Percentiles rank a stretch among this genome's conserved stretches.
Conservation (phyloP, 2,797 vertebrate species). For the Myotis myotis region DNA sequence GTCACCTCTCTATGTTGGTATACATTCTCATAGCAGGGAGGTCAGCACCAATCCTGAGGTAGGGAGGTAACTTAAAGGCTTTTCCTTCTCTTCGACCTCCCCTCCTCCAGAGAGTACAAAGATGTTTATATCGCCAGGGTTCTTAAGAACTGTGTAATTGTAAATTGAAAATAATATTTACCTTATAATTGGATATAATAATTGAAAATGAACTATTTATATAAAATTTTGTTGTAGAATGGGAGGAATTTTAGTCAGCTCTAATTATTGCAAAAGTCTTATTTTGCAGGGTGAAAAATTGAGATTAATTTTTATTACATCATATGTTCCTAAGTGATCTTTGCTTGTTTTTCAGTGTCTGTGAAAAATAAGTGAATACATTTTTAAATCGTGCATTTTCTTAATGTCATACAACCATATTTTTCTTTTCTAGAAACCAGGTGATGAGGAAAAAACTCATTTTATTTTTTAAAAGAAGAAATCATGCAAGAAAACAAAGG, state of each 20-base stretch:
- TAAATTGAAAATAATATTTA: slow-evolving; percentile 47
- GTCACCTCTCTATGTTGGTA: slow-evolving; percentile 31
- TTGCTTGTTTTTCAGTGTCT: slow-evolving; percentile 71
- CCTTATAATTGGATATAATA: slow-evolving; percentile 32
- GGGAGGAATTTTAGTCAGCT: slow-evolving; percentile 58
- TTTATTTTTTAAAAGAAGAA: slow-evolving; percentile 99
- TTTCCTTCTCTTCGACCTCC: not conserved
- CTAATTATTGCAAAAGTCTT: slow-evolving; percentile 53
- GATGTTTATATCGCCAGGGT: not conserved
- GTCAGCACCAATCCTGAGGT: not conserved
- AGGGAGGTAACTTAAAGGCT: slow-evolving; percentile 42
- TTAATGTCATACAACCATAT: slow-evolving; percentile 80
- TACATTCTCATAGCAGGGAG: not conserved
- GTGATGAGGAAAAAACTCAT: slow-evolving; percentile 99
- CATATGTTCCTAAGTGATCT: slow-evolving; percentile 59
- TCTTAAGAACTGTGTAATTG: slow-evolving; percentile 46
- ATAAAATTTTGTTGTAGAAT: slow-evolving; percentile 39
- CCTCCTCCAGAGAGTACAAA: not conserved
- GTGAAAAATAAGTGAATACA: slow-evolving; percentile 58
- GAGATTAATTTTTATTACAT: slow-evolving; percentile 59
- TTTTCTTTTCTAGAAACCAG: slow-evolving; percentile 92
- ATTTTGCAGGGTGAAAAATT: slow-evolving; percentile 69
- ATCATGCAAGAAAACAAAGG: slow-evolving; percentile 98
- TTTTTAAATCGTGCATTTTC: slow-evolving; percentile 71
- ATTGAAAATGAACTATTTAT: slow-evolving; percentile 54